phyloP scores from a whole-genome alignment of 2,113 vertebrate genomes.

The Mobula birostris region DNA sequence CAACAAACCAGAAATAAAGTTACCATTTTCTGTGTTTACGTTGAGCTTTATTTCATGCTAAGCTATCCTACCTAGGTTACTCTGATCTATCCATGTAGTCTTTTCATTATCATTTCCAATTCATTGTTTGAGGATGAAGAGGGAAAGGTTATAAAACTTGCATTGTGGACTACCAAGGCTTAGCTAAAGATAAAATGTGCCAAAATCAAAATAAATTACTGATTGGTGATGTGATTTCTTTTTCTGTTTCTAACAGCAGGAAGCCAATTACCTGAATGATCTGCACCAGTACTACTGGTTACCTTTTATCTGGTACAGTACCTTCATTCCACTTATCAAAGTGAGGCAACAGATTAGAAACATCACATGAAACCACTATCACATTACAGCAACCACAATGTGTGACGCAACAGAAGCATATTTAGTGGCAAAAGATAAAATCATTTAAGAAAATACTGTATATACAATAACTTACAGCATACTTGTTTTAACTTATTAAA shows the following conservation, averaged over 20 bases:
- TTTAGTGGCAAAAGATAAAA: background rate
- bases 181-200: background rate
- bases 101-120: background rate
- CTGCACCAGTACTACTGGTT: background rate
- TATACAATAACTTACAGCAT: background rate
- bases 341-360: background rate
- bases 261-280: background rate
- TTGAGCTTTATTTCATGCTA: background rate
- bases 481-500: background rate
- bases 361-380: no score
- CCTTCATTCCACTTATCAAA: background rate
- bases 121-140: background rate
- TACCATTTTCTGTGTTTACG: background rate
- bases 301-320: background rate
- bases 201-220: background rate
- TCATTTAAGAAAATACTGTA: background rate
- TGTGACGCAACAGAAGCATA: background rate
- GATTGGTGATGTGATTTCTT: background rate
- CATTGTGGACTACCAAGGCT: background rate
- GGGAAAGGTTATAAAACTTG: background rate
- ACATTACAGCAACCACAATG: background rate
- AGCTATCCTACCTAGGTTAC: no score
- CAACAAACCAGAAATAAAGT: slow-evolving; percentile 13
- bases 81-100: background rate
- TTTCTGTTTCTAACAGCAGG: background rate